phyloP scores from a whole-genome alignment of 2,113 vertebrate genomes.

The Hystrix brachyura region DNA sequence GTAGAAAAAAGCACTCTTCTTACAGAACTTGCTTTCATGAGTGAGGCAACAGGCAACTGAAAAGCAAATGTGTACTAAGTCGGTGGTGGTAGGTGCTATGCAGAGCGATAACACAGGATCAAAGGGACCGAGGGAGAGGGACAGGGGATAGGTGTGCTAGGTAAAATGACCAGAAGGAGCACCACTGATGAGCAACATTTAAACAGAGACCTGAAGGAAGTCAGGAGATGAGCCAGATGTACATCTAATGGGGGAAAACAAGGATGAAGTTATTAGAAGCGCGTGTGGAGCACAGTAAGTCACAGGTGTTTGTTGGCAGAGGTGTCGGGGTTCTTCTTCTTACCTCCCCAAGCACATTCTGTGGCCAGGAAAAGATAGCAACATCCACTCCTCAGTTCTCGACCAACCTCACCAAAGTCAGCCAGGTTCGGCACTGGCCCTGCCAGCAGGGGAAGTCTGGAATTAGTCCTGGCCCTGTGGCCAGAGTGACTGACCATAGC shows the following conservation, averaged over 20 bases:
- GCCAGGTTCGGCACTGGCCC: neutral
- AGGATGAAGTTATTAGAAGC: neutral
- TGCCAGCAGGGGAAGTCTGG: neutral
- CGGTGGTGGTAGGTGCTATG: neutral
- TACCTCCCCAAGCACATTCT: neutral
- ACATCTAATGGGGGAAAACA: no score
- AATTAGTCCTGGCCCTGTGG: neutral
- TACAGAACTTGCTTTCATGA: neutral
- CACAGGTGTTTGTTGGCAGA: neutral
- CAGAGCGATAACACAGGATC: neutral
- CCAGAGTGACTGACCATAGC: neutral
- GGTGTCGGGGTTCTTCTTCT: neutral
- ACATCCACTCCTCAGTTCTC: neutral
- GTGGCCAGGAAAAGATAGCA: neutral
- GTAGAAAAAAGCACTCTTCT: neutral
- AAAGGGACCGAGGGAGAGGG: neutral
- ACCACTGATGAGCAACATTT: neutral
- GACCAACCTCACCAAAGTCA: neutral
- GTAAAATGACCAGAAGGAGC: neutral
- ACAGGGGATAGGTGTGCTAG: accelerated
- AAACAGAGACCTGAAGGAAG: neutral
- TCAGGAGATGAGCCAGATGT: neutral
- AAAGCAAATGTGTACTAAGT: neutral
- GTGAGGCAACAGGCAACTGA: neutral
- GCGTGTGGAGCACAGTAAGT: no score